Percentiles rank a stretch among this genome's conserved stretches.
Conservation (phyloP, 2,113 vertebrate species). For the Eubucco bourcierii region DNA sequence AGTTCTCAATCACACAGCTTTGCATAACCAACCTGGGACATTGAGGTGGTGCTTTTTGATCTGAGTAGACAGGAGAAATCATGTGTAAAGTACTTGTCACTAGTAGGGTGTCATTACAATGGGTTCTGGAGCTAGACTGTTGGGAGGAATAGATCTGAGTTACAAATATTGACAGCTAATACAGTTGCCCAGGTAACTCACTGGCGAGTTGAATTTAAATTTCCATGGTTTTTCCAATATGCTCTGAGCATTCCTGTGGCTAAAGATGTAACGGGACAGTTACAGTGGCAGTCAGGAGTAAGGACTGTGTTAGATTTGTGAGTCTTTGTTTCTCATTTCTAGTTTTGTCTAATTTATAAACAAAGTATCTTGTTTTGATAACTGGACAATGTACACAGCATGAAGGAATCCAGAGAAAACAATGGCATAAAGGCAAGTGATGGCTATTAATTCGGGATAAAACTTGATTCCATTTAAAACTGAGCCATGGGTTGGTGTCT, state of each 20-base stretch:
- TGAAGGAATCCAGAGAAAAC: not conserved
- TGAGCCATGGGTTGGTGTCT: not conserved
- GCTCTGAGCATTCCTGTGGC: not conserved
- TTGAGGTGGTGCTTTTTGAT: not conserved
- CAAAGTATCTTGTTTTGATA: not conserved
- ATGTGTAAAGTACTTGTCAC: not conserved
- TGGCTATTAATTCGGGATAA: not conserved
- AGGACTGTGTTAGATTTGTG: not conserved
- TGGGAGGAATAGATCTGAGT: not conserved
- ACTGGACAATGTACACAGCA: not conserved
- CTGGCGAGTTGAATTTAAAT: not conserved
- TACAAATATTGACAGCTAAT: not conserved
- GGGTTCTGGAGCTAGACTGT: not conserved
- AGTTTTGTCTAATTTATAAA: not conserved
- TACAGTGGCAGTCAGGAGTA: not conserved
- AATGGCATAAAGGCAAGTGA: not conserved
- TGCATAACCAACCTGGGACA: not conserved
- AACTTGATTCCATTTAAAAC: not conserved
- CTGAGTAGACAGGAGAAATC: not conserved
- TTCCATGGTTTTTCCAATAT: fast-evolving
- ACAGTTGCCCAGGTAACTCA: not conserved
- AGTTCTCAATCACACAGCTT: not conserved
- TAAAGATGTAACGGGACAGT: not conserved
- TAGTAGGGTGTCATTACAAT: not conserved
- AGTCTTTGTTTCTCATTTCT: not conserved